Conservation (phyloP, 2,888 invertebrate species). For the Megaustenia siamemsis region DNA sequence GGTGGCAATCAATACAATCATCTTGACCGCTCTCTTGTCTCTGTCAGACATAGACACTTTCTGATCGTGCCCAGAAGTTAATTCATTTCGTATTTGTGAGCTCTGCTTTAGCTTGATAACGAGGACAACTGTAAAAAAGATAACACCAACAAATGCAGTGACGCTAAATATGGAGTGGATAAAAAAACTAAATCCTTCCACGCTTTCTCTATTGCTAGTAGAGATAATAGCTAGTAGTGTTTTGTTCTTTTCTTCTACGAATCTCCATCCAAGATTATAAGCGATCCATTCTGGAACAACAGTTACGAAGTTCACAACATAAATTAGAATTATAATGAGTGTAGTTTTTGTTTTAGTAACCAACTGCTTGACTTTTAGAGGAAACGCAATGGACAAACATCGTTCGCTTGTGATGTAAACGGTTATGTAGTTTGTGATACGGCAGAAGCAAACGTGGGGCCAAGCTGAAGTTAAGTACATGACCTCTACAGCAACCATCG, state of each 20-base stretch:
- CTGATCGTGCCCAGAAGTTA: not conserved
- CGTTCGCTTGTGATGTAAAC: slow-evolving; percentile 15
- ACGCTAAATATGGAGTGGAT: not conserved
- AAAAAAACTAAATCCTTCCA: slow-evolving; percentile 2
- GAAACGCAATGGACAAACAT: slow-evolving; percentile 8
- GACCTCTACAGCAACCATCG: not conserved
- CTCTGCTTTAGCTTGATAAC: not conserved
- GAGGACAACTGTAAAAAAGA: not conserved
- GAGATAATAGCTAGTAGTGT: not conserved
- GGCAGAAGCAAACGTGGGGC: not conserved
- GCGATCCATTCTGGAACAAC: slow-evolving; percentile 1
- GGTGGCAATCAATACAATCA: slow-evolving; percentile 18
- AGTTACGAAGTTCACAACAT: too few species aligned
- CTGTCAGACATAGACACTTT: not conserved
- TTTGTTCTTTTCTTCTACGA: not conserved
- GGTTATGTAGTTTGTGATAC: not conserved
- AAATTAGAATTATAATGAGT: too few species aligned
- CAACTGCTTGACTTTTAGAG: slow-evolving; percentile 31
- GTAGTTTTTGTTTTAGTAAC: not conserved
- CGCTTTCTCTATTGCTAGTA: not conserved
- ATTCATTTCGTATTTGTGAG: slow-evolving; percentile 17
- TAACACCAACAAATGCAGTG: not conserved
- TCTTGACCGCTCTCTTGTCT: slow-evolving; percentile 13
- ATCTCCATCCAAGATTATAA: not conserved
- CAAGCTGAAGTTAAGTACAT: not conserved